Conservation (phyloP, 2,797 vertebrate genomes). For the Aselliscus stoliczkanus region DNA sequence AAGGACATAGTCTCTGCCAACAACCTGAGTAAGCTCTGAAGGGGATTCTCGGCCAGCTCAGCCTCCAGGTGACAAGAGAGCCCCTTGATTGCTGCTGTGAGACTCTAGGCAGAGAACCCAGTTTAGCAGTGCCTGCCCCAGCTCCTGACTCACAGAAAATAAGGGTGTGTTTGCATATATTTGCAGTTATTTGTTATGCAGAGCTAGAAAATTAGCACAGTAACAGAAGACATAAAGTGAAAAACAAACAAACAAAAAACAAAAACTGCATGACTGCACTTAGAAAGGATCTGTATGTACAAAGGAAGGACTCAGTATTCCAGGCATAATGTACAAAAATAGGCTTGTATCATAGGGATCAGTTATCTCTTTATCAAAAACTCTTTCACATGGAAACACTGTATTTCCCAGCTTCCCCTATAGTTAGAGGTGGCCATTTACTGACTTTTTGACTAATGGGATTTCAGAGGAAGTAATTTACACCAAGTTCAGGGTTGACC, state of each 20-base stretch:
- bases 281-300: not conserved
- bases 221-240: not conserved
- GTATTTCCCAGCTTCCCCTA: not conserved
- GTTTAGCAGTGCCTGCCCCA: not conserved
- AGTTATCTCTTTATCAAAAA: not conserved
- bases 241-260: not conserved
- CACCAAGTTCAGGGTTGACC: not conserved
- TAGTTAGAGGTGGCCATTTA: not conserved
- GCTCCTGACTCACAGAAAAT: not conserved
- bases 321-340: not conserved
- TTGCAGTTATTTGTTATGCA: not conserved
- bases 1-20: not conserved
- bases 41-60: not conserved
- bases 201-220: not conserved
- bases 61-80: not conserved
- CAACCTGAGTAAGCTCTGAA: not conserved
- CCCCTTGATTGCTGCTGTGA: not conserved
- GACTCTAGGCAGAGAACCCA: not conserved
- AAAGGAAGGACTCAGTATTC: not conserved
- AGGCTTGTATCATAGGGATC: not conserved
- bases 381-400: not conserved
- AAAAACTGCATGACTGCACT: not conserved
- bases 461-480: not conserved
- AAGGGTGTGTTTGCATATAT: not conserved
- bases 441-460: not conserved